These are phyloP conservation scores for Paramacrobiotus metropolitanus DNA, from an alignment of 1,140 invertebrate species.

Conservation along the genomic window DNA sequence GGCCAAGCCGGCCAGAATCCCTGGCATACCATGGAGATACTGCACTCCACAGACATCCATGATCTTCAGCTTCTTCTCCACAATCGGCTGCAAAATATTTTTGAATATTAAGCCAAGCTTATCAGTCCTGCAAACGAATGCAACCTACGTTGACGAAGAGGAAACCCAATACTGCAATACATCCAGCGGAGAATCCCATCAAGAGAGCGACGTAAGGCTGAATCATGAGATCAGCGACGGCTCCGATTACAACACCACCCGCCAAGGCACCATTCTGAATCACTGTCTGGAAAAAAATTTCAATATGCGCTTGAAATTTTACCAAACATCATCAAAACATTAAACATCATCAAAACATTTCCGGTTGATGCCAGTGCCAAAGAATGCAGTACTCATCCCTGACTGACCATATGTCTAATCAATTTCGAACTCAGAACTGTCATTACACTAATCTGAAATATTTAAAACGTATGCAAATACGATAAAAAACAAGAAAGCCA, in stretches of 20 bases:
- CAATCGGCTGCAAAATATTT: slow-evolving; percentile 17
- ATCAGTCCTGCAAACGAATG: slow-evolving; percentile 2
- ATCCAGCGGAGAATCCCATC: slow-evolving; percentile 22
- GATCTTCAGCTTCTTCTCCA: slow-evolving; percentile 19
- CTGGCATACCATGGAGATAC: slow-evolving; percentile 27
- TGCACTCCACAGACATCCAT: slow-evolving; percentile 28
- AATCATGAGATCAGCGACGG: slow-evolving; percentile 24
- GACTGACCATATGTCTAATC: too few species aligned
- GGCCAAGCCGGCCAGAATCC: slow-evolving; percentile 22
- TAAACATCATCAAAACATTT: too few species aligned
- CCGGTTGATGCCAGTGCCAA: too few species aligned
- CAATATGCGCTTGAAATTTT: too few species aligned
- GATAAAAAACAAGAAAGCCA: too few species aligned
- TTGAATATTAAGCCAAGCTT: slow-evolving; percentile 3
- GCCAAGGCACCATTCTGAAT: slow-evolving; percentile 28
- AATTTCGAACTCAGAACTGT: too few species aligned
- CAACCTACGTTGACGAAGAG: slow-evolving; percentile 20
- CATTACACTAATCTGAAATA: too few species aligned
- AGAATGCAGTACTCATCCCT: too few species aligned
- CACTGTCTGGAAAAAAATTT: slow-evolving; percentile 22
- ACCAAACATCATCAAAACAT: too few species aligned
- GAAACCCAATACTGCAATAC: slow-evolving; percentile 21
- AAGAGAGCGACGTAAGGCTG: slow-evolving; percentile 23
- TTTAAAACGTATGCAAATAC: too few species aligned
- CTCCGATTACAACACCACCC: slow-evolving; percentile 27